Evolutionary conservation across 1,140 invertebrate species (phyloP).

Genomic region (Dreissena polymorpha): DNA sequence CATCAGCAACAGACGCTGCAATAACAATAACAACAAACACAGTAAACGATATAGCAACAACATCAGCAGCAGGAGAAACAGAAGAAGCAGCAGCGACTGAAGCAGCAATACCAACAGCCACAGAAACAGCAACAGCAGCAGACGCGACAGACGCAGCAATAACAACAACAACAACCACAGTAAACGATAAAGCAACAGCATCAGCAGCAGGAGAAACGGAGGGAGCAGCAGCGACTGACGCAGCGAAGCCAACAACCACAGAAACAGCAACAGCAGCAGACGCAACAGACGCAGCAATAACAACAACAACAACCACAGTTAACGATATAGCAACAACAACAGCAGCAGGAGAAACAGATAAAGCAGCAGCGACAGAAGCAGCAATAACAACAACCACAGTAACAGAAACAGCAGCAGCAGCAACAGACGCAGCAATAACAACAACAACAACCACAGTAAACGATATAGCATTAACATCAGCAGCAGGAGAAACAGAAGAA

Average conservation of each 20-base stretch:
- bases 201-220: not conserved
- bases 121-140: conserved; percentile 21
- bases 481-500: conserved; percentile 29
- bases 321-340: not conserved
- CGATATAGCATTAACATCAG: conserved; percentile 30
- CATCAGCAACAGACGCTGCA: not conserved
- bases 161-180: not conserved
- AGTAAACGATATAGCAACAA: conserved; percentile 36
- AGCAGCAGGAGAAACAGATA: not conserved
- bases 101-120: conserved; percentile 15
- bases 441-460: conserved; percentile 13
- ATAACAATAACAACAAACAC: not conserved
- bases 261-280: not conserved
- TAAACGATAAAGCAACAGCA: conserved; percentile 9
- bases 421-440: not conserved
- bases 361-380: not conserved
- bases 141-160: conserved; percentile 20
- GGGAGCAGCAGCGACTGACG: not conserved
- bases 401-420: not conserved
- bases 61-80: conserved; percentile 29
- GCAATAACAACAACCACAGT: not conserved
- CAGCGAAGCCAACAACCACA: not conserved
- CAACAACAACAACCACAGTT: not conserved
- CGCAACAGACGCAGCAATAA: not conserved
- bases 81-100: conserved; percentile 12